Conservation (phyloP, 2,113 vertebrate genomes). For the Apaloderma vittatum region DNA sequence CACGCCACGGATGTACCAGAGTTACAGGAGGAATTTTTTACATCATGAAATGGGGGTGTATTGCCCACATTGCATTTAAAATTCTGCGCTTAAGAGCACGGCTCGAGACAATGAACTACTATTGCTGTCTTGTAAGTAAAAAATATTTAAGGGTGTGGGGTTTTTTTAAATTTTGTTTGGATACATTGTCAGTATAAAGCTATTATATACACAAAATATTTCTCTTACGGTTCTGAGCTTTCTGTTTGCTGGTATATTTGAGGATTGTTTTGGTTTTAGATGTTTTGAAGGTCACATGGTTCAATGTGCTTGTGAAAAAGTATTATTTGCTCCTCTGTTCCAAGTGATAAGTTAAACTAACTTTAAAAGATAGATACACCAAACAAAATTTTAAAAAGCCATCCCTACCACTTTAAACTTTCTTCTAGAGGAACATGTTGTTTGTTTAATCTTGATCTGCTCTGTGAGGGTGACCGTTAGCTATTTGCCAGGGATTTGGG, state of each 20-base stretch:
- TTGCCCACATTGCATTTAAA: not conserved
- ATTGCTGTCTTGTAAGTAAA: not conserved
- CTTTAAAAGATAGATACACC: not conserved
- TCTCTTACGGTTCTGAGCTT: not conserved
- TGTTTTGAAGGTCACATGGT: not conserved
- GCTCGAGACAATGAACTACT: fast-evolving
- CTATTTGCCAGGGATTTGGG: not conserved
- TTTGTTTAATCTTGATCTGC: not conserved
- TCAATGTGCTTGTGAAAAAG: not conserved
- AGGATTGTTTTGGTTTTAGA: constrained; percentile 8
- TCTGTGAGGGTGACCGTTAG: not conserved
- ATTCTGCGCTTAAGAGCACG: too few species aligned
- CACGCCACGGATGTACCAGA: not conserved
- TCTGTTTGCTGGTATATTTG: not conserved
- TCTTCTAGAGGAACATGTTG: not conserved
- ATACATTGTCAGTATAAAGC: not conserved
- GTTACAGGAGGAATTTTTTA: too few species aligned
- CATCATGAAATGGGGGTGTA: not conserved
- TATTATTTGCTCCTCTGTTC: constrained; percentile 50
- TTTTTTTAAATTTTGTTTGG: not conserved
- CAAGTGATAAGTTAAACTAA: constrained; percentile 17
- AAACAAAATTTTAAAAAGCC: not conserved
- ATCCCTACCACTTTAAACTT: not conserved
- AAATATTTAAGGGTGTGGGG: not conserved
- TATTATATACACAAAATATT: not conserved